Evolutionary conservation across 2,888 invertebrate genomes (phyloP).

Genomic region (Cybosia mesomella): DNA sequence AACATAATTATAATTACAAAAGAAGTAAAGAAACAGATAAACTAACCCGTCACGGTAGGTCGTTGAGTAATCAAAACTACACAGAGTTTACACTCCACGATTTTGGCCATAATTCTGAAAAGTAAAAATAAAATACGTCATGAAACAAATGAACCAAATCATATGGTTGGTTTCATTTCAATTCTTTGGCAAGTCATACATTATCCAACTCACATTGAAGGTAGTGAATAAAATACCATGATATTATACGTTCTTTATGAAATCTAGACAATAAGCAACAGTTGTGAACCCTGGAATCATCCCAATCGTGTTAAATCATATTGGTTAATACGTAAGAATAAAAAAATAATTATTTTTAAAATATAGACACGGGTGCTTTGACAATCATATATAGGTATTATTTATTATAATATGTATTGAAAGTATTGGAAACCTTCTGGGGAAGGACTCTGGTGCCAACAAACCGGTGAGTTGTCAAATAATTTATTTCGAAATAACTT

Average conservation of each 20-base stretch:
- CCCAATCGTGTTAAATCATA: conserved; percentile 70
- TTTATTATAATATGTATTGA: conserved; percentile 72
- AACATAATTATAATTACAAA: conserved; percentile 22
- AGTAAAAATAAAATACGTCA: conserved; percentile 74
- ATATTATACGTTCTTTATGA: conserved; percentile 66
- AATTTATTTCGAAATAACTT: conserved; percentile 31
- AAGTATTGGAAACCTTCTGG: conserved; percentile 45
- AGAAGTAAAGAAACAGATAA: conserved; percentile 11
- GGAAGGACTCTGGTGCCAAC: conserved; percentile 42
- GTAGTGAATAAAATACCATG: conserved; percentile 70
- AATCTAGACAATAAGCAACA: conserved; percentile 67
- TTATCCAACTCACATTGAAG: conserved; percentile 71
- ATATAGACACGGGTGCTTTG: conserved; percentile 56
- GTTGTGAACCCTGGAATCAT: conserved; percentile 67
- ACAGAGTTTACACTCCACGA: conserved; percentile 40
- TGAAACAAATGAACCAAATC: conserved; percentile 83
- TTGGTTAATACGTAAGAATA: conserved; percentile 74
- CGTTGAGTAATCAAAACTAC: conserved; percentile 34
- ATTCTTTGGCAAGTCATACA: conserved; percentile 82
- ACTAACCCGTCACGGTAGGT: neutral
- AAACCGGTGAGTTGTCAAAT: conserved; percentile 51
- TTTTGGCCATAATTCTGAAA: conserved; percentile 53
- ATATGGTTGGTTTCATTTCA: conserved; percentile 78
- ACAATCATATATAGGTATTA: conserved; percentile 64
- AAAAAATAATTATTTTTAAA: conserved; percentile 58